These are phyloP conservation scores for Natator depressus DNA, from an alignment of 2,113 vertebrate genomes.

Conservation along the genomic window DNA sequence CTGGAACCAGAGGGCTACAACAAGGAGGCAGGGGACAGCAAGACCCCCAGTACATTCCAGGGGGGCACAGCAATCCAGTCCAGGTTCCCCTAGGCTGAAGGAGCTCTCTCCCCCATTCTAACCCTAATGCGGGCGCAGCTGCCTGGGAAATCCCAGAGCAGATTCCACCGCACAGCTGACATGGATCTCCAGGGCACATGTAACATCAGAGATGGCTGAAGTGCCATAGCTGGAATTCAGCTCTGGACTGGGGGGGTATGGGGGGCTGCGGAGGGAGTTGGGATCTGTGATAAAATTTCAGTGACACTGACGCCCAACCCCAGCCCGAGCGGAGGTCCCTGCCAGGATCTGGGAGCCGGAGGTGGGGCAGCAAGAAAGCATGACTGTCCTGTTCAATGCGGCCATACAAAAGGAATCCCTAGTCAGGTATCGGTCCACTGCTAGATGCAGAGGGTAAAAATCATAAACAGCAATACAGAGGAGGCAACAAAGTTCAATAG, in stretches of 20 bases:
- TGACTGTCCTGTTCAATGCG: neutral
- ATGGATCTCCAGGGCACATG: neutral
- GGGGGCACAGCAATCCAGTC: fast-evolving
- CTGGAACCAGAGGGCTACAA: neutral
- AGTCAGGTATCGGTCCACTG: neutral
- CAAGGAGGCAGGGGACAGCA: neutral
- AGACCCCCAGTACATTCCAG: fast-evolving
- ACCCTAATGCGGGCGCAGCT: neutral
- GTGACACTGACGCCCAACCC: neutral
- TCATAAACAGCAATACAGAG: neutral
- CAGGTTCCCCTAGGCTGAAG: neutral
- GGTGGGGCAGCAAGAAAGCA: neutral
- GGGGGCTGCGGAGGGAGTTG: fast-evolving
- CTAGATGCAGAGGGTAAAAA: neutral
- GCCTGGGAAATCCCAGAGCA: fast-evolving
- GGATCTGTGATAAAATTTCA: neutral
- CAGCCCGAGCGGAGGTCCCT: neutral
- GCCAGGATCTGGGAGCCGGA: neutral
- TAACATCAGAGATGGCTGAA: neutral
- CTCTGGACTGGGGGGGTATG: neutral
- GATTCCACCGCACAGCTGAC: fast-evolving
- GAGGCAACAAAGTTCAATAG: neutral
- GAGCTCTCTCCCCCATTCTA: neutral
- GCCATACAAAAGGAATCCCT: neutral
- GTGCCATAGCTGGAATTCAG: neutral